These are phyloP conservation scores for Willowsia nigromaculata DNA, from an alignment of 2,888 invertebrate genomes.

Conservation along the genomic window DNA sequence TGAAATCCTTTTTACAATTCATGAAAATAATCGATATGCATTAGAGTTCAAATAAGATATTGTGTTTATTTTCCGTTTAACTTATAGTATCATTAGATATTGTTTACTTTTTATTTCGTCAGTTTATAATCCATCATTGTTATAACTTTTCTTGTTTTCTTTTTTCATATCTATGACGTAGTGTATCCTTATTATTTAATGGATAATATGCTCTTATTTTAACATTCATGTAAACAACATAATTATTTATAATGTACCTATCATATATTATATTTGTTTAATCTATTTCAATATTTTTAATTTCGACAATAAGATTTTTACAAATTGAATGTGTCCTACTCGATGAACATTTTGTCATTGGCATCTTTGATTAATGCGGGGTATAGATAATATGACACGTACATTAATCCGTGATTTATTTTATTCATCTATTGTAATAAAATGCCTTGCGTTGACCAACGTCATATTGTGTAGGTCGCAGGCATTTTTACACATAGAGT, in stretches of 20 bases:
- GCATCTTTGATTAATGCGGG: conserved; percentile 4
- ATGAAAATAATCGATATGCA: neutral
- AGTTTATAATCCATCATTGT: conserved; percentile 1
- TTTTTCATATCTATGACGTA: neutral
- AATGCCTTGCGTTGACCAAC: neutral
- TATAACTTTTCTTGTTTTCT: neutral
- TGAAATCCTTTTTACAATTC: neutral
- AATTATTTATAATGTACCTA: neutral
- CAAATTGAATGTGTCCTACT: neutral
- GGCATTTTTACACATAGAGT: neutral
- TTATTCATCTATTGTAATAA: neutral
- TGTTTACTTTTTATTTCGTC: conserved; percentile 19
- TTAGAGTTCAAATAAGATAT: neutral
- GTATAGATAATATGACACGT: neutral
- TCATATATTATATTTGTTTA: neutral
- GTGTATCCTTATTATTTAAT: neutral
- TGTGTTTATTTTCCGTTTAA: neutral
- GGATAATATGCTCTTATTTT: neutral
- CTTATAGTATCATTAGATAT: neutral
- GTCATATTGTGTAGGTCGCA: neutral
- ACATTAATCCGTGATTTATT: no score
- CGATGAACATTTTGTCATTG: neutral
- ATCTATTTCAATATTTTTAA: neutral
- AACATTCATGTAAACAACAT: neutral
- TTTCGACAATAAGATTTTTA: neutral